These are phyloP conservation scores for Ascaphus truei DNA, from an alignment of 2,113 vertebrate species.

Conservation along the genomic window DNA sequence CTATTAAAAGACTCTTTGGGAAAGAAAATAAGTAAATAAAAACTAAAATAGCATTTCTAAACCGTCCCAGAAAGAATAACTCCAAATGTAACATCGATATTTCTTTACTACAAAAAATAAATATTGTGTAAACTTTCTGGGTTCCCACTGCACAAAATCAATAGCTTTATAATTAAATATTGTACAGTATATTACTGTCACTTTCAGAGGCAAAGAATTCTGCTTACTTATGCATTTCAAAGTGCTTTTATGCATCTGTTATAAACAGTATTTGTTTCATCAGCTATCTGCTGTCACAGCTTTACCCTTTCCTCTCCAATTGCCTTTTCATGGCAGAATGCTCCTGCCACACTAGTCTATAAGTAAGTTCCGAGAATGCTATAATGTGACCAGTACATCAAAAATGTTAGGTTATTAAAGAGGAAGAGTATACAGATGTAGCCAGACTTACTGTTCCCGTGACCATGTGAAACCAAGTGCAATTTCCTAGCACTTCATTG, in stretches of 20 bases:
- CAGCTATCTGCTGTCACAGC: not conserved
- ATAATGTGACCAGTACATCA: too few species aligned
- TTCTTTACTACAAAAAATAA: conserved; percentile 38
- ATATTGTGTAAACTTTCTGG: conserved; percentile 38
- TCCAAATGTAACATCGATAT: conserved; percentile 28
- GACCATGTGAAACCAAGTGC: too few species aligned
- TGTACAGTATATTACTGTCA: conserved; percentile 39
- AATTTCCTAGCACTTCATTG: too few species aligned
- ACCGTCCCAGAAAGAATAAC: conserved; percentile 20
- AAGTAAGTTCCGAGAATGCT: not conserved
- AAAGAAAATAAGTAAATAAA: conserved; percentile 32
- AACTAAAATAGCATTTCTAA: conserved; percentile 21
- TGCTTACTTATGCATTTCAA: conserved; percentile 34
- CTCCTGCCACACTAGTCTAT: too few species aligned
- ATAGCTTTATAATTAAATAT: conserved; percentile 39
- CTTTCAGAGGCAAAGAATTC: conserved; percentile 25
- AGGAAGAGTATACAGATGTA: too few species aligned
- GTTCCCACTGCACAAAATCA: conserved; percentile 31
- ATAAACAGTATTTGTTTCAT: not conserved
- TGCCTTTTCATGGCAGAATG: not conserved
- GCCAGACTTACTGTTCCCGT: too few species aligned
- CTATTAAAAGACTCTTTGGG: conserved; percentile 11
- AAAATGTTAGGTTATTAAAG: too few species aligned
- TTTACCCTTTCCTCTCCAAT: not conserved
- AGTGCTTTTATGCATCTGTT: conserved; percentile 26